Percentiles rank a stretch among this genome's conserved stretches.
These are phyloP conservation scores for Podarcis cretensis DNA, from an alignment of 2,113 vertebrate species.

Conservation along the genomic window DNA sequence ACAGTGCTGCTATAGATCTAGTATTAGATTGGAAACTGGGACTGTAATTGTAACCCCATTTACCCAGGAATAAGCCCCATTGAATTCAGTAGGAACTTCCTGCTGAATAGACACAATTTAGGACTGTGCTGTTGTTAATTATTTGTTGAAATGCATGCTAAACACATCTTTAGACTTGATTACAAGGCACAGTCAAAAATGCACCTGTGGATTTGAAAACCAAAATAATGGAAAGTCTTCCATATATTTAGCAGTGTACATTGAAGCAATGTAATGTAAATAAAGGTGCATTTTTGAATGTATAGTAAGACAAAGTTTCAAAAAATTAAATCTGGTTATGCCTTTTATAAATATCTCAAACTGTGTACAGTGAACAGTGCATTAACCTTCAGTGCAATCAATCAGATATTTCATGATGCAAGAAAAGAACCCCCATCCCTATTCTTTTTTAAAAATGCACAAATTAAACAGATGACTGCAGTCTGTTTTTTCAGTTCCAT, in stretches of 20 bases:
- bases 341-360: neutral
- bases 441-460: neutral
- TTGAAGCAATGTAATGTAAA: neutral
- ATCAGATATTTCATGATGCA: neutral
- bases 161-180: neutral
- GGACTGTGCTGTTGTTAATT: too few species aligned
- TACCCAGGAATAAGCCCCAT: too few species aligned
- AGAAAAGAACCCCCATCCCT: neutral
- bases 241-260: neutral
- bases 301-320: neutral
- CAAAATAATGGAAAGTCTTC: neutral
- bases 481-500: neutral
- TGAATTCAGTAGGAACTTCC: too few species aligned
- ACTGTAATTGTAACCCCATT: too few species aligned
- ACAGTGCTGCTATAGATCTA: too few species aligned
- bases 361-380: neutral
- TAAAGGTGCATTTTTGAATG: neutral
- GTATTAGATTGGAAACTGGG: neutral
- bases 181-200: neutral
- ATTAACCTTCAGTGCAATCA: neutral
- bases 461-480: neutral
- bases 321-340: neutral
- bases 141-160: neutral
- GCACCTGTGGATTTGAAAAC: neutral
- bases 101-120: too few species aligned